Evolutionary conservation across 2,797 vertebrate genomes (phyloP), one percentile per base, ranked within the genome.

Genomic region (Schizopygopsis malacanthus): DNA sequence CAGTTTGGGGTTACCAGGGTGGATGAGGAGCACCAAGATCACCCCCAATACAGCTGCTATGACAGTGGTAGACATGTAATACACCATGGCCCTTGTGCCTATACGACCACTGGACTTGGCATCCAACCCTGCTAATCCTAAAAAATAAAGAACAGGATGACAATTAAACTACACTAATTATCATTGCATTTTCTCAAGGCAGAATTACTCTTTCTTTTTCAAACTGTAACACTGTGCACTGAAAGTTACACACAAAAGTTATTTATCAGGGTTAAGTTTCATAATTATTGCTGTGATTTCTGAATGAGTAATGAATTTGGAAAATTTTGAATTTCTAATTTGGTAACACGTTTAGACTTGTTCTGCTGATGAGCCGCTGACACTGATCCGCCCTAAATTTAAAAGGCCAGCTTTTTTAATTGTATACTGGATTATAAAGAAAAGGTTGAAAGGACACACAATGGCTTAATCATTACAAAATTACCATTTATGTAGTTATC

Each of bases 21-120:
- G 98, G 87, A 99, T 98, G 85, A 96, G 91, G 92, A 99, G 92
- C 89, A 99, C 98, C 89, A 99, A 92, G 92, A 99, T 94, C 72
- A 99, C 98, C 0, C 97, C 98, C 81, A 99, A 92, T 50, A 99
- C 83, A 0, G 98, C 98, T 1, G 98, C 98, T 0, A 99, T 99
- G 88, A 99, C 94, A 1, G 98, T 99, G 0, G 98, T 99, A 0
- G 97, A 95, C 97, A 99, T 99, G 91, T 99, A 99, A 91, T 99
- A 99, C 15, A 99, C 94, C 97, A 99, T 99, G 80, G 98, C 98
- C 91, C 98, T 96, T 2, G 97, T 97, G 79, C 98, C 98, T 28
- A 99, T 76, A 43, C 97, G 98, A 1, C 98, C 97, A 28, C 98
- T 99, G 87, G 97, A 97, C 93, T 99, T 99, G 84, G 98, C 97